Evolutionary conservation across 2,888 invertebrate species (phyloP), one percentile per base, ranked within the genome.

Genomic region (Cataglyphis cursor): DNA sequence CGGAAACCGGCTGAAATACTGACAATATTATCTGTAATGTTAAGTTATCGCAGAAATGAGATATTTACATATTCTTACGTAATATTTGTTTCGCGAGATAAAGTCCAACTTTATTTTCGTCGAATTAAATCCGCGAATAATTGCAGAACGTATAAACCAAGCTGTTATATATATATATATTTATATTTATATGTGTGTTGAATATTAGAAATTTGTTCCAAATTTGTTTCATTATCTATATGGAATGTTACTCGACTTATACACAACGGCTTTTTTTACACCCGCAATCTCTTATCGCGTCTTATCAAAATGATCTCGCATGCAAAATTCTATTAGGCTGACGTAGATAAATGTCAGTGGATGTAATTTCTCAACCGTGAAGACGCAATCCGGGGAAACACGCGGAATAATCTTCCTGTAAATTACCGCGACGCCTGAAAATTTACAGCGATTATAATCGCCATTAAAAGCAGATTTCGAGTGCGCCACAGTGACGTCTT

Each of bases 391-490:
- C 44, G 18, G 31, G 3, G 18, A 41, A 9, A 12, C 48, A 48
- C 48, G 18, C 15, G 15, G 76, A 44, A 59, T 68, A 70, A 70
- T 70, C 31, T 65, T 21, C 31, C 21, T 57, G 41, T 78, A 57
- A 78, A 41, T 78, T 57, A 21, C 41, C 18, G 68, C 57, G 57
- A 70, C 0, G 48, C 15, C 44, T 70, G 59, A 59, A 31, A 44
- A 70, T 57, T 68, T 70, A 59, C 24, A 31, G 54, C 54, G 72
- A 78, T 66, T 57, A 57, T 31, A 59, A 72, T 78, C 70, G 31
- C 44, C 10, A 72, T 78, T 70, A 78, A 78, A 78, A 59, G 24
- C 31, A 68, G 54, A 78, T 70, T 57, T 78, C 70, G 57, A 57
- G 59, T 31, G 18, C 18, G 44, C 41, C 41, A 8, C 12, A n/a